Evolutionary conservation across 2,888 invertebrate genomes (phyloP), one percentile per base, ranked within the genome.

Genomic region (Yponomeuta evonymella): DNA sequence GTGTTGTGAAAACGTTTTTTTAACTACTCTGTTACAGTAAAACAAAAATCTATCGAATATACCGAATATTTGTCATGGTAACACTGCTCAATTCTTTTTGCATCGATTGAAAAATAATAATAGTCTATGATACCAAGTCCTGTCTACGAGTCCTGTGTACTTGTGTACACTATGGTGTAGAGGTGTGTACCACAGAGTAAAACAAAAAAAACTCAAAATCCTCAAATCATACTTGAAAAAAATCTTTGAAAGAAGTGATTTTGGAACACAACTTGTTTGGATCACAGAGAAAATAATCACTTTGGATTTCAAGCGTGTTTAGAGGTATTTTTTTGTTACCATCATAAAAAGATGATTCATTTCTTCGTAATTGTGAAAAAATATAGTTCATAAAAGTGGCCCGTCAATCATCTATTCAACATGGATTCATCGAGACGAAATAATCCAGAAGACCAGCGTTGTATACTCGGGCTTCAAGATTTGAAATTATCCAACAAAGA

Each of bases 401-500:
- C 5, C 51, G 12, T 4, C 15, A 15, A 12, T 12, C 12, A 58
- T 58, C 3, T 5, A 58, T 58, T 3, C 2, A 65, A 48, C 72
- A 90, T 92, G 92, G 90, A 92, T 84, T 79, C 88, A 73, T 82
- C 89, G 75, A 82, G 90, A 80, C 86, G 90, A 81, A 88, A 79
- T 76, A 89, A 86, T 75, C 76, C 86, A 70, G 90, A 90, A 70
- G 91, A 92, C 75, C 88, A 89, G 81, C 86, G 90, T 70, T 91
- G 92, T 79, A 87, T 92, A 76, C 79, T 90, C 73, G 90, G 92
- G 73, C 84, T 92, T 73, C 90, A 93, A 86, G 90, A 91, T 89
- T 90, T 92, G 82, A 92, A 92, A 87, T 80, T 92, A 79, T 82
- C 88, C 78, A 90, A 89, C 86, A 90, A 90, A 87, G 88, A 87